Percentiles rank a stretch among this genome's conserved stretches.
These are phyloP conservation scores for Steinernema carpocapsae DNA, from an alignment of 2,888 invertebrate species.

Conservation along the genomic window DNA sequence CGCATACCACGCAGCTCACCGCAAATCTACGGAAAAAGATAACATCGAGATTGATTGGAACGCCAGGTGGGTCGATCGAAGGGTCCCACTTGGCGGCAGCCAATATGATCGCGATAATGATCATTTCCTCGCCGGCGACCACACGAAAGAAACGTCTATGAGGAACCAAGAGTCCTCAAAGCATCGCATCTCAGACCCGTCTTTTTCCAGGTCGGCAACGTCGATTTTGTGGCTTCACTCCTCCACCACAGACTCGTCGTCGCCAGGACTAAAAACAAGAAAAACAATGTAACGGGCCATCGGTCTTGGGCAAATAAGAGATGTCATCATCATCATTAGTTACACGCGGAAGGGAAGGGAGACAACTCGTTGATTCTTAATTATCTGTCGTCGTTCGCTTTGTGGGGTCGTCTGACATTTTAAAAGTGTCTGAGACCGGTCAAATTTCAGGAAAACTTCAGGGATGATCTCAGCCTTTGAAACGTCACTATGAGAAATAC, in stretches of 20 bases:
- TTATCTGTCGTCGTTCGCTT: not conserved
- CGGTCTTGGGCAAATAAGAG: not conserved
- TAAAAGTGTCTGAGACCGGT: too few relatives aligned
- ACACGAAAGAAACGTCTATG: too few relatives aligned
- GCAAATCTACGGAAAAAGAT: conserved; percentile 18
- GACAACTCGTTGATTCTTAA: not conserved
- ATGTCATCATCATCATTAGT: not conserved
- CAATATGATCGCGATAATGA: not conserved
- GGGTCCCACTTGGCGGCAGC: not conserved
- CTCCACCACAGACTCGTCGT: not conserved
- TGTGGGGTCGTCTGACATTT: not conserved
- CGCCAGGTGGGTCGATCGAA: not conserved
- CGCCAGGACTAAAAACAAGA: not conserved
- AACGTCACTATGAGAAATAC: too few relatives aligned
- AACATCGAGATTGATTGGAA: conserved; percentile 11
- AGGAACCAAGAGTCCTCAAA: too few relatives aligned
- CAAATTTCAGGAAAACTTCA: too few relatives aligned
- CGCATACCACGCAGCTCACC: not conserved
- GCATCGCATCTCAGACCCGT: too few relatives aligned
- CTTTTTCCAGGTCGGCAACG: not conserved
- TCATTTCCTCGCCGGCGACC: too few relatives aligned
- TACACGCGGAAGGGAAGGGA: not conserved
- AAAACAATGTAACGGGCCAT: not conserved
- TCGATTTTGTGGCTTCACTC: not conserved
- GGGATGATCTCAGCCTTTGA: too few relatives aligned